phyloP scores from a whole-genome alignment of 2,888 invertebrate genomes.

The Hirtodrosophila trivittata region DNA sequence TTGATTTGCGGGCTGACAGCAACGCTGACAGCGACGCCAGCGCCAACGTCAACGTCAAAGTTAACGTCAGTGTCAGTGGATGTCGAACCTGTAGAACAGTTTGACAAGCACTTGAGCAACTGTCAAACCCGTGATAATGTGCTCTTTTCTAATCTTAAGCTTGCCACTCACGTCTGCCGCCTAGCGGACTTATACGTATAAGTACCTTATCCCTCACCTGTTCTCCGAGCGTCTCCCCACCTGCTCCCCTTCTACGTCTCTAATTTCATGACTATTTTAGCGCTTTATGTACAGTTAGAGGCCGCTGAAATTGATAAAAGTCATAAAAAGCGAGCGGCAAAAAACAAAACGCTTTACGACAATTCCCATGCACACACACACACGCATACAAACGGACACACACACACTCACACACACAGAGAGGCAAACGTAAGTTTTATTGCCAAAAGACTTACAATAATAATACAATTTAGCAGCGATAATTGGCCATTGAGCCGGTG shows the following conservation, averaged over 20 bases:
- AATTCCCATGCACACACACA: slow-evolving; percentile 63
- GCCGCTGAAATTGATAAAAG: slow-evolving; percentile 46
- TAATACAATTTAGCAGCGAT: slow-evolving; percentile 76
- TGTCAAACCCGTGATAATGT: slow-evolving; percentile 35
- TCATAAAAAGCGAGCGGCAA: slow-evolving; percentile 49
- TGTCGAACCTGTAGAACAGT: slow-evolving; percentile 37
- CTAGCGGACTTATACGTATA: slow-evolving; percentile 1
- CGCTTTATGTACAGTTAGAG: slow-evolving; percentile 55
- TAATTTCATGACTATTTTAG: slow-evolving; percentile 8
- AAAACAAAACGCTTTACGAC: slow-evolving; percentile 33
- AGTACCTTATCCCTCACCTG: slow-evolving; percentile 2
- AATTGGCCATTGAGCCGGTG: slow-evolving; percentile 65
- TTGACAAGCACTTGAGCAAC: slow-evolving; percentile 33
- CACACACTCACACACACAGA: slow-evolving; percentile 29
- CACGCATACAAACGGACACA: slow-evolving; percentile 10
- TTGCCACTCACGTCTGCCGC: slow-evolving; percentile 51
- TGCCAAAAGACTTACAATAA: slow-evolving; percentile 63
- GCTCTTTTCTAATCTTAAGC: slow-evolving; percentile 42
- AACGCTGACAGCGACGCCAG: slow-evolving; percentile 8
- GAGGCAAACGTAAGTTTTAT: slow-evolving; percentile 19
- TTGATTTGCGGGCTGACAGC: slow-evolving; percentile 36
- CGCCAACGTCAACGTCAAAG: slow-evolving; percentile 9
- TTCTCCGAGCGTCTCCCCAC: neutral
- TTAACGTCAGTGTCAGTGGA: slow-evolving; percentile 6
- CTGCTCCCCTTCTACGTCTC: neutral